These are phyloP conservation scores for Heliconius hermathena DNA, from an alignment of 1,140 invertebrate genomes.

Conservation along the genomic window DNA sequence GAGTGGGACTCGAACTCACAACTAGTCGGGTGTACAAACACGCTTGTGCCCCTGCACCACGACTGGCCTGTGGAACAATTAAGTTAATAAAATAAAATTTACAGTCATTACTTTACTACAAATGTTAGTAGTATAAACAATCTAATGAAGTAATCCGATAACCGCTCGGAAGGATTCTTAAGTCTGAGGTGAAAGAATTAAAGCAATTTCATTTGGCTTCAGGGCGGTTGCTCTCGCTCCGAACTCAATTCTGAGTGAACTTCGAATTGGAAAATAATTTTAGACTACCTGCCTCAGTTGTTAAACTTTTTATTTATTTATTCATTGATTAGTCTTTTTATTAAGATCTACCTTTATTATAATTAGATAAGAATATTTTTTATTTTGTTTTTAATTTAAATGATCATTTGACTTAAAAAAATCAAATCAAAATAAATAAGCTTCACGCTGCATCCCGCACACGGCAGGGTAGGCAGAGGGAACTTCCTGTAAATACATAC, in stretches of 20 bases:
- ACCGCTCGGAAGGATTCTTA: conserved; percentile 42
- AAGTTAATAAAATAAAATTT: not conserved
- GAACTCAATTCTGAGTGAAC: conserved; percentile 59
- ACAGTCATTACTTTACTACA: conserved; percentile 3
- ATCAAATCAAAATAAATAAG: no score
- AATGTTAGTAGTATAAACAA: conserved; percentile 32
- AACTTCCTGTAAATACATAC: no score
- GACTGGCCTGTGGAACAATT: not conserved
- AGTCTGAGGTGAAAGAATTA: conserved; percentile 49
- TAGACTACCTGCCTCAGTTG: conserved; percentile 40
- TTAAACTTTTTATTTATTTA: conserved; percentile 15
- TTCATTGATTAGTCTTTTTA: not conserved
- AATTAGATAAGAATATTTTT: not conserved
- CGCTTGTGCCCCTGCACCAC: no score
- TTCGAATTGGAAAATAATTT: conserved; percentile 56
- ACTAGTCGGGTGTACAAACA: no score
- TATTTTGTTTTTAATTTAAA: no score
- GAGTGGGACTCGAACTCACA: no score
- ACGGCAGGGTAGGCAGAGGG: no score
- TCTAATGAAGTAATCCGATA: conserved; percentile 47
- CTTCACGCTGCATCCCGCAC: no score
- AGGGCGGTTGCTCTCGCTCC: conserved; percentile 45
- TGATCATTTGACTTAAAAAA: no score
- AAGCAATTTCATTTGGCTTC: conserved; percentile 55
- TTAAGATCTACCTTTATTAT: no score